Evolutionary conservation across 2,113 vertebrate genomes (phyloP), one percentile per base, ranked within the genome.

Genomic region (Megaleporinus macrocephalus): DNA sequence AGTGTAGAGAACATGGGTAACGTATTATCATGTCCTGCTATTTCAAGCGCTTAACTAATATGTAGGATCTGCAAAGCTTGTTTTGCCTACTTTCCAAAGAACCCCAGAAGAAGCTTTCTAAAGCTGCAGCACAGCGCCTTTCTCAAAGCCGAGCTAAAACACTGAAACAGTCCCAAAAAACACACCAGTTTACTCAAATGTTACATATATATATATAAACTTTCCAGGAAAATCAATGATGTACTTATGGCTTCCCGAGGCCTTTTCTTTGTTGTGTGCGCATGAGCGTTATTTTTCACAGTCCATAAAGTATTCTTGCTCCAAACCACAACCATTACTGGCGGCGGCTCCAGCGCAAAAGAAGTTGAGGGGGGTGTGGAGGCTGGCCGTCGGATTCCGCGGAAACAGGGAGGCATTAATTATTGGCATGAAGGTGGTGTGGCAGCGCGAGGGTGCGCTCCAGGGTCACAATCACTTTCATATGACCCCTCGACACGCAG

Each of bases 401-500:
- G 87, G 90, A 93, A 95, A 94, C 88, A 36, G 89, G 86, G 92
- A 94, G 90, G 90, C 90, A 95, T 95, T 94, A 94, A 95, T 95
- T 94, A 94, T 84, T 85, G 86, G 92, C 93, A 94, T 93, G 89
- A 93, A 95, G 95, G 95, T 94, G 89, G 92, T 90, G 9, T 83
- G 83, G 90, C 41, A 66, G 71, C 89, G 76, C 87, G 89, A 80
- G 89, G 92, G 74, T 65, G 47, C 69, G 78, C 11, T 66, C 47
- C 57, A 73, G 62, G 65, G 74, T 92, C 91, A 91, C 86, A 89
- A 91, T 80, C 87, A 93, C 91, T 89, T 91, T 63, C 87, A 88
- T 44, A 86, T 86, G 90, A 90, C 5, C 76, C 53, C 89, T 80
- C 91, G 90, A 88, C 91, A 85, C 88, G 59, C 92, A 90, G 91